Conservation (phyloP, 2,113 vertebrate species). For the Herpetotheres cachinnans region DNA sequence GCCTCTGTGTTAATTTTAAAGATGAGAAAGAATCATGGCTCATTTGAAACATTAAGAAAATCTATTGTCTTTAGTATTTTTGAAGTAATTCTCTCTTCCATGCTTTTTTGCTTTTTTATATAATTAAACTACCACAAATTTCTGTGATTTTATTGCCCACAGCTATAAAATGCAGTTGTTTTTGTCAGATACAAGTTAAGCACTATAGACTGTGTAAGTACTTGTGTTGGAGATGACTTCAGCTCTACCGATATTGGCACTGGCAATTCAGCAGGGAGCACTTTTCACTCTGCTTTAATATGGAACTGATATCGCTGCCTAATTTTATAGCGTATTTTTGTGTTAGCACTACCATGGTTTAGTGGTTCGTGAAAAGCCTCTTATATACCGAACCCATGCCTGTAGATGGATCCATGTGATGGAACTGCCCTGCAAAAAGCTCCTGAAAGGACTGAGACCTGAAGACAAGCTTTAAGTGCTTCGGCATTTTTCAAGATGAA, state of each 20-base stretch:
- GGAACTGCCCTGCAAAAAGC: not conserved
- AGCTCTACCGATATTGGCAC: not conserved
- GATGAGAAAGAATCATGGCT: not conserved
- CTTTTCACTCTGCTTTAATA: not conserved
- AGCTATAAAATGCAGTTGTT: not conserved
- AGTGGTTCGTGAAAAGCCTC: not conserved
- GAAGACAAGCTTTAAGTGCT: not conserved
- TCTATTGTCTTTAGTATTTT: not conserved
- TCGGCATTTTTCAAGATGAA: not conserved
- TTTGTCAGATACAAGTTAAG: not conserved
- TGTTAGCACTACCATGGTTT: not conserved
- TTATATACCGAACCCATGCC: not conserved
- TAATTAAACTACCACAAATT: not conserved
- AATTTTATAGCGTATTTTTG: conserved; percentile 7
- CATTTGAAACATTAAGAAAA: not conserved
- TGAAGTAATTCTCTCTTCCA: not conserved
- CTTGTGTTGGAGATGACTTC: not conserved
- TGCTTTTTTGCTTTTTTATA: fast-evolving
- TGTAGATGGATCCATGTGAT: not conserved
- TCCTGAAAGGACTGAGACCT: not conserved
- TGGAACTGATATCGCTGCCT: not conserved
- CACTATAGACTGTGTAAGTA: not conserved
- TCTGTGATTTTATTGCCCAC: not conserved
- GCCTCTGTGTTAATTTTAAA: not conserved
- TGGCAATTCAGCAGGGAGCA: conserved; percentile 41